A percentile compares a stretch with the other conserved stretches of the same genome.
phyloP scores from a whole-genome alignment of 2,113 vertebrate species.

The Miniopterus natalensis region DNA sequence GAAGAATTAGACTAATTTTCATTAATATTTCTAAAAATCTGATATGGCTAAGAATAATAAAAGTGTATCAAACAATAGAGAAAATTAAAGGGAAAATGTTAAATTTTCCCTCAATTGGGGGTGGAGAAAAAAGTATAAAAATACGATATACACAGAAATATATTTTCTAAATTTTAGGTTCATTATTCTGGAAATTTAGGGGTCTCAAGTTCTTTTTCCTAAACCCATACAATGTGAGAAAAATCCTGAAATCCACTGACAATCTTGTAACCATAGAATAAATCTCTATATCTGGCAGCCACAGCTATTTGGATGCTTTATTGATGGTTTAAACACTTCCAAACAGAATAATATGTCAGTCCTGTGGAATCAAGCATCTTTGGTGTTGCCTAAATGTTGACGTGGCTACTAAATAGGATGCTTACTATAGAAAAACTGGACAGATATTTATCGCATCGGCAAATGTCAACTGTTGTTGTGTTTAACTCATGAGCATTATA shows the following conservation, averaged over 20 bases:
- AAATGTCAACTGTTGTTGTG: constrained; percentile 31
- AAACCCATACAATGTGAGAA: not conserved
- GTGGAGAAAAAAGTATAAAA: not conserved
- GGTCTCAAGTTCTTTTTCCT: not conserved
- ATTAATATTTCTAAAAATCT: constrained; percentile 41
- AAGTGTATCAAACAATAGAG: not conserved
- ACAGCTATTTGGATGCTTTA: not conserved
- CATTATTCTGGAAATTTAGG: constrained; percentile 1
- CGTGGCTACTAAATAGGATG: not conserved
- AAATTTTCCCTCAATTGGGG: not conserved
- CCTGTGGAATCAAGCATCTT: not conserved
- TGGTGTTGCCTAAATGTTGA: constrained; percentile 49
- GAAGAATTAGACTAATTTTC: not conserved
- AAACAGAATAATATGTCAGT: constrained; percentile 6
- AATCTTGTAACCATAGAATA: constrained; percentile 21
- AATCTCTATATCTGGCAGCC: not conserved
- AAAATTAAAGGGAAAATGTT: not conserved
- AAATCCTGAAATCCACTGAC: constrained; percentile 1
- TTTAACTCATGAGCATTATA: not conserved
- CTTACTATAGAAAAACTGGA: constrained; percentile 37
- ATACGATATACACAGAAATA: not conserved
- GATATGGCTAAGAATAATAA: not conserved
- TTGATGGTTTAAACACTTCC: constrained; percentile 12
- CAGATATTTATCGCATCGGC: constrained; percentile 44
- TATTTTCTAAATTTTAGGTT: constrained; percentile 10